Evolutionary conservation across 1,140 invertebrate species (phyloP).

Genomic region (Tetraneura akinire): DNA sequence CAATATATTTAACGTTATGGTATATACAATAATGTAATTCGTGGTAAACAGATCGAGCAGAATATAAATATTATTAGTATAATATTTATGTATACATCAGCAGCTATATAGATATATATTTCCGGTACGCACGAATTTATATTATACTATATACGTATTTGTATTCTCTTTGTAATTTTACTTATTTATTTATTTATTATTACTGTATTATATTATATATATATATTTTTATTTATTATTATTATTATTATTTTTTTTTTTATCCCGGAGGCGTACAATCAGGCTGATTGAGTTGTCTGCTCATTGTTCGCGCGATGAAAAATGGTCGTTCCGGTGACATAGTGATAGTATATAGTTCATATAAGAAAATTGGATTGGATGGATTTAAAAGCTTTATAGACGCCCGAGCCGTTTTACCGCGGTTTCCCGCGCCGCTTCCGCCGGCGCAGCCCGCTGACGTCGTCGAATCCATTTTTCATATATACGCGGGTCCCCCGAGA

Average conservation of each 20-base stretch:
- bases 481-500: constrained; percentile 32
- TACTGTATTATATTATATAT: too few relatives aligned
- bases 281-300: constrained; percentile 51
- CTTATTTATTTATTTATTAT: too few relatives aligned
- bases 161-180: not conserved
- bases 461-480: constrained; percentile 49
- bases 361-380: constrained; percentile 52
- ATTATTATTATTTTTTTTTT: constrained; percentile 12
- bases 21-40: too few relatives aligned
- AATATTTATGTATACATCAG: not conserved
- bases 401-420: constrained; percentile 49
- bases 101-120: not conserved
- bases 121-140: not conserved
- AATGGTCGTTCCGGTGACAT: constrained; percentile 49
- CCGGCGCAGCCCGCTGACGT: constrained; percentile 17
- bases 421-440: constrained; percentile 1
- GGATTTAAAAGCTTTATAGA: constrained; percentile 52
- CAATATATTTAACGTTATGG: too few relatives aligned
- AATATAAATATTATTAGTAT: not conserved
- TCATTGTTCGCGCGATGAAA: constrained; percentile 50
- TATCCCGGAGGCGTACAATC: constrained; percentile 41
- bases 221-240: constrained; percentile 37
- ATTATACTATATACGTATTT: too few relatives aligned
- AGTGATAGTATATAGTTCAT: constrained; percentile 48
- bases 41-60: not conserved